Evolutionary conservation across 2,113 vertebrate species (phyloP), one percentile per base, ranked within the genome.

Genomic region (Engystomops pustulosus): DNA sequence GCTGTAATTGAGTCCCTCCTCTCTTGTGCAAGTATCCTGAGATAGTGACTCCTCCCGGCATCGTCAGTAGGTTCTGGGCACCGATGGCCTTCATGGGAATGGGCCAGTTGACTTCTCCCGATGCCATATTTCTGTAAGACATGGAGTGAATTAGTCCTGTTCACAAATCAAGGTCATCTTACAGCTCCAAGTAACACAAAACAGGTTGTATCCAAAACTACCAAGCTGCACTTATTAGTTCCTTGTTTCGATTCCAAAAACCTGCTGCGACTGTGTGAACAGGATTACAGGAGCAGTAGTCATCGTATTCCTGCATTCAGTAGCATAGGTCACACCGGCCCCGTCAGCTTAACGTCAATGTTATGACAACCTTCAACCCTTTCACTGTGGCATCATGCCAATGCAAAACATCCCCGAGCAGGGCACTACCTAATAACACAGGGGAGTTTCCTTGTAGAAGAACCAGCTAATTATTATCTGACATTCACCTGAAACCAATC

Each of bases 21-120:
- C 98, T 99, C 92, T 99, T 99, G 90, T 99, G 98, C 68, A 99
- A 93, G 88, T 99, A 99, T 1, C 97, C 97, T 0, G 96, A 90
- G 0, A 91, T 93, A 80, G 93, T 90, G 41, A 99, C 96, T 7
- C 97, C 97, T 75, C 97, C 97, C 0, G 98, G 98, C 97, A 99
- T 99, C 4, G 98, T 99, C 81, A 99, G 89, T 79, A 99, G 95
- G 87, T 99, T 99, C 92, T 99, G 98, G 76, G 98, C 98, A 70
- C 98, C 97, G 10, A 99, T 99, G 86, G 97, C 97, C 90, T 95
- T 95, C 98, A 99, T 99, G 8, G 98, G 98, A 79, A 95, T 87
- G 0, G 97, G 97, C 98, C 97, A 99, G 81, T 90, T 92, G 86
- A 91, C 87, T 89, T 96, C 95, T 74, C 93, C 89, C 0, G 90